These are phyloP conservation scores for Melanotaenia duboulayi DNA, from an alignment of 2,113 vertebrate species.

Conservation along the genomic window DNA sequence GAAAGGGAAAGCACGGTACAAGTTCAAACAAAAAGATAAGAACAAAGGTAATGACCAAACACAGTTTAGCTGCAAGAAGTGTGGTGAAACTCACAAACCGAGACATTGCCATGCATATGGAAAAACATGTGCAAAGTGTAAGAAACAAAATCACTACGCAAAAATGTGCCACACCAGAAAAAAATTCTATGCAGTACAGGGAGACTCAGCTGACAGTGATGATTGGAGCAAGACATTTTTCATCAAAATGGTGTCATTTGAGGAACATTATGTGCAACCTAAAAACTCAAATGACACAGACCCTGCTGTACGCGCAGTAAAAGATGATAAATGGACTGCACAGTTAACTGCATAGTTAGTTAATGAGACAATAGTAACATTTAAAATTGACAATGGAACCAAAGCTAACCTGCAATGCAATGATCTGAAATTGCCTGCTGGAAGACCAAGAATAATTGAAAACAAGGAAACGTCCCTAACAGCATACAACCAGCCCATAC, in stretches of 20 bases:
- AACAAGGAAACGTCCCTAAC: neutral
- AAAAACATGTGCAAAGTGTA: neutral
- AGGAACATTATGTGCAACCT: neutral
- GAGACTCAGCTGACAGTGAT: conserved; percentile 4
- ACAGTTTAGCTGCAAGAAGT: neutral
- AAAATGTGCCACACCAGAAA: neutral
- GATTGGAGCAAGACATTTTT: conserved; percentile 7
- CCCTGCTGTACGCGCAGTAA: neutral
- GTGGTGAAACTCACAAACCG: neutral
- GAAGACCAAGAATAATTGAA: neutral
- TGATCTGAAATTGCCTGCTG: neutral
- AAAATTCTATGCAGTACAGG: conserved; percentile 11
- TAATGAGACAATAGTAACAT: neutral
- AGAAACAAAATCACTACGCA: neutral
- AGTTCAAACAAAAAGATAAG: too few species aligned
- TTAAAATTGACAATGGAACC: neutral
- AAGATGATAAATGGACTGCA: conserved; percentile 1
- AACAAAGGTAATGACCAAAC: too few species aligned
- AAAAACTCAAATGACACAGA: neutral
- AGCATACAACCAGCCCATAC: neutral
- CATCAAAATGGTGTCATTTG: neutral
- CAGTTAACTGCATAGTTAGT: neutral
- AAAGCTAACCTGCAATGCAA: neutral
- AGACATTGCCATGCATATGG: conserved; percentile 3
- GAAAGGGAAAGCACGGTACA: too few species aligned